Conservation (phyloP, 2,797 vertebrate species). For the Dicrostonyx torquatus region DNA sequence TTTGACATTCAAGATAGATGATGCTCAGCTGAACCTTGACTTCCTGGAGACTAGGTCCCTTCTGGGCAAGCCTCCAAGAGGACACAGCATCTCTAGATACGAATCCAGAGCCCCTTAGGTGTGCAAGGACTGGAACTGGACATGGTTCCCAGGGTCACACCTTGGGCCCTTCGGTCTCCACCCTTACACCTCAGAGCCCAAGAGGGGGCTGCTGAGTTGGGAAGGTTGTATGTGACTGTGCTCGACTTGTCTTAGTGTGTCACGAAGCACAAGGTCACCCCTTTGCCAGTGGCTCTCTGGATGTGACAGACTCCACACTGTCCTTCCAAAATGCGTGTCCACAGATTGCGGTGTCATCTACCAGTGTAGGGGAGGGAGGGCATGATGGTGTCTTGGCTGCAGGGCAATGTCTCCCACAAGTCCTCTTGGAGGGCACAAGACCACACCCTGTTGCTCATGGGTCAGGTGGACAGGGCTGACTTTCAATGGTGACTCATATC, state of each 20-base stretch:
- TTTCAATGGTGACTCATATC: background rate
- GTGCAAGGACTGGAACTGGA: background rate
- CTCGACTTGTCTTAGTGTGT: background rate
- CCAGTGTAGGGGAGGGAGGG: background rate
- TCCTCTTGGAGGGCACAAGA: background rate
- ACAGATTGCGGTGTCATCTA: background rate
- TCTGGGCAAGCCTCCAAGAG: background rate
- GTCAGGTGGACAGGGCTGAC: background rate
- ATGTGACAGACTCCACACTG: fast-evolving
- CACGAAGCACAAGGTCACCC: background rate
- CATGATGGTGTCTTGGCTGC: background rate
- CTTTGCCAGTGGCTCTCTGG: background rate
- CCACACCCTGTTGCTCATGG: background rate
- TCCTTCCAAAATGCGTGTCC: too few species aligned
- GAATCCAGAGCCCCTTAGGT: background rate
- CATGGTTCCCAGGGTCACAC: background rate
- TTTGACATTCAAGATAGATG: background rate
- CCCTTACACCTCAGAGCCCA: background rate
- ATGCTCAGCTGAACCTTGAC: fast-evolving
- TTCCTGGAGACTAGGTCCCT: background rate
- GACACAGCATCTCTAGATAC: background rate
- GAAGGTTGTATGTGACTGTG: fast-evolving
- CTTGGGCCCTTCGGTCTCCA: background rate
- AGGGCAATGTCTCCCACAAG: fast-evolving
- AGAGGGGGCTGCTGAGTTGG: background rate